Percentiles rank a stretch among this genome's conserved stretches.
Conservation (phyloP, 2,888 invertebrate genomes). For the Blera fallax region DNA sequence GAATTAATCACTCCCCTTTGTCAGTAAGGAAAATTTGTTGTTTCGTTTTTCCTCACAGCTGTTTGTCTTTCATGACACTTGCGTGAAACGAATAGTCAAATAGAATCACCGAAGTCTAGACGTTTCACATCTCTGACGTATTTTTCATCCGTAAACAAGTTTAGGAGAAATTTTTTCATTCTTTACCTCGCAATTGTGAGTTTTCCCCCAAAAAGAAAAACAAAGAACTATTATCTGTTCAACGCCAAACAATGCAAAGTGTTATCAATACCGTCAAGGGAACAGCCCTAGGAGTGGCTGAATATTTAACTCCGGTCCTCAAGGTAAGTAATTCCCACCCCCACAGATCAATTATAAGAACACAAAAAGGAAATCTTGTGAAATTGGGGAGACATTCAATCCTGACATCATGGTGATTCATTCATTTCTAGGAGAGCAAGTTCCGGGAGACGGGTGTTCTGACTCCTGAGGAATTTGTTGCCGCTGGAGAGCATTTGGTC, state of each 20-base stretch:
- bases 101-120: constrained; percentile 44
- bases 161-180: constrained; percentile 47
- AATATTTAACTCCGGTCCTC: constrained; percentile 96
- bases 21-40: background rate
- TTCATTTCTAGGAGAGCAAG: constrained; percentile 91
- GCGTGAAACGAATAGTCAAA: constrained; percentile 28
- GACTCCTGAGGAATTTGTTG: constrained; percentile 99
- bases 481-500: constrained; percentile 98
- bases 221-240: background rate
- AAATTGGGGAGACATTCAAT: background rate
- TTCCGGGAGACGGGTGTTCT: constrained; percentile 98
- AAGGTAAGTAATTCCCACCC: constrained; percentile 86
- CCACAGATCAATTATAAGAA: background rate
- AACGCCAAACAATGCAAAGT: constrained; percentile 89
- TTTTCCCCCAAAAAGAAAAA: constrained; percentile 17
- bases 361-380: constrained; percentile 21
- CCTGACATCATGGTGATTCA: constrained; percentile 35
- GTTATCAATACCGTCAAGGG: constrained; percentile 97
- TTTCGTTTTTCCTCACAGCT: constrained; percentile 49
- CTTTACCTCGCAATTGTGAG: background rate
- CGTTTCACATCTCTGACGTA: constrained; percentile 44
- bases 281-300: constrained; percentile 96
- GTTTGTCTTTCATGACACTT: constrained; percentile 20
- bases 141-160: constrained; percentile 67
- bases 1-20: background rate